phyloP scores from a whole-genome alignment of 2,888 invertebrate species.

The Cacoxenus indagator region DNA sequence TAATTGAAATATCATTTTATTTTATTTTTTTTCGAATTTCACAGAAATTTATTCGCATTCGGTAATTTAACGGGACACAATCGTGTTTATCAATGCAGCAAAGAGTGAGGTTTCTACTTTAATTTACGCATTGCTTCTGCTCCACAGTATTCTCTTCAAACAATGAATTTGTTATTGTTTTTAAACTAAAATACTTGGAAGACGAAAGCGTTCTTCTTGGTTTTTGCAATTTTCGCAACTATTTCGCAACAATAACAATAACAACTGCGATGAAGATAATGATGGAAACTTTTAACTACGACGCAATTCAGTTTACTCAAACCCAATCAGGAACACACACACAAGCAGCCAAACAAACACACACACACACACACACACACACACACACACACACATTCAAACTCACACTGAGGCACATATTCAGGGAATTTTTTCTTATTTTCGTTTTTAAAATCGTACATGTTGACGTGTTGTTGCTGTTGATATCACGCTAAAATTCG shows the following conservation, averaged over 20 bases:
- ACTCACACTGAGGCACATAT: conserved; percentile 17
- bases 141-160: conserved; percentile 23
- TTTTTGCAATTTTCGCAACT: conserved; percentile 32
- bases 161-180: not conserved
- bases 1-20: too few relatives aligned
- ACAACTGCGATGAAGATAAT: conserved; percentile 19
- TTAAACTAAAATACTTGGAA: not conserved
- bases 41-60: too few relatives aligned
- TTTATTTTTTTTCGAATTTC: too few relatives aligned
- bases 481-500: not conserved
- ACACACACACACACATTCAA: not conserved
- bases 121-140: not conserved
- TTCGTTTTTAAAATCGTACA: conserved; percentile 16
- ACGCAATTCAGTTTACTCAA: conserved; percentile 64
- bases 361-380: not conserved
- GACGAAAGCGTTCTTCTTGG: conserved; percentile 17
- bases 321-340: conserved; percentile 28
- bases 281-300: conserved; percentile 50
- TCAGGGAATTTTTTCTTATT: conserved; percentile 18
- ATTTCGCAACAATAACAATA: conserved; percentile 17
- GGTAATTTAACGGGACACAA: too few relatives aligned
- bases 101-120: too few relatives aligned
- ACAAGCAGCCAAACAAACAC: not conserved
- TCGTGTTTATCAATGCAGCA: too few relatives aligned
- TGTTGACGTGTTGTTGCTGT: not conserved